These are phyloP conservation scores for Yponomeuta evonymella DNA, from an alignment of 2,888 invertebrate species.

Conservation along the genomic window DNA sequence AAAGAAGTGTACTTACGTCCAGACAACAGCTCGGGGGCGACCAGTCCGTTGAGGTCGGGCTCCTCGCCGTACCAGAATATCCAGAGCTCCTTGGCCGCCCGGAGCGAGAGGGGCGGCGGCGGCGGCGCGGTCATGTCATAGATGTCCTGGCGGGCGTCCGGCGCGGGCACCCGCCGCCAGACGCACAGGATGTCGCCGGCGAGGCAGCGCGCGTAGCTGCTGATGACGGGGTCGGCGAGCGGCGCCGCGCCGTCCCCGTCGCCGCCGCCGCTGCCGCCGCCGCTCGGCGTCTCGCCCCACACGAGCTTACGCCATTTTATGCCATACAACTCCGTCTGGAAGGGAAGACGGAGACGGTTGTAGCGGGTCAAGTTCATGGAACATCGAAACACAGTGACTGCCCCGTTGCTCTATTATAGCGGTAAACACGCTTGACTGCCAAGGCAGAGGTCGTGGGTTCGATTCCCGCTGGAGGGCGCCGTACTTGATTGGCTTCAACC, in stretches of 20 bases:
- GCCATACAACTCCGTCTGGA: constrained; percentile 98
- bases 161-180: constrained; percentile 91
- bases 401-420: no score
- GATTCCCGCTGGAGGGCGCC: no score
- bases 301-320: constrained; percentile 99
- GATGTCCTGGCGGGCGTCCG: constrained; percentile 59
- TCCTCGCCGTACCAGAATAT: constrained; percentile 99
- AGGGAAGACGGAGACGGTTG: constrained; percentile 29
- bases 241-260: constrained; percentile 77
- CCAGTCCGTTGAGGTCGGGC: constrained; percentile 90
- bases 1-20: constrained; percentile 82
- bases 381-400: no score
- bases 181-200: constrained; percentile 97
- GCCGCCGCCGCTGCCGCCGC: constrained; percentile 63
- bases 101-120: constrained; percentile 87
- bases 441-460: no score
- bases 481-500: no score
- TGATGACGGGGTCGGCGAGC: constrained; percentile 92
- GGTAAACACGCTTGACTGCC: no score
- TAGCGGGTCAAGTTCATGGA: background rate
- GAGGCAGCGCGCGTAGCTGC: constrained; percentile 93
- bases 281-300: constrained; percentile 81
- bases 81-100: constrained; percentile 98
- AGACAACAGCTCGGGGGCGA: constrained; percentile 88
- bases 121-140: constrained; percentile 73